Evolutionary conservation across 2,888 invertebrate species (phyloP).

Genomic region (Coelopa pilipes): DNA sequence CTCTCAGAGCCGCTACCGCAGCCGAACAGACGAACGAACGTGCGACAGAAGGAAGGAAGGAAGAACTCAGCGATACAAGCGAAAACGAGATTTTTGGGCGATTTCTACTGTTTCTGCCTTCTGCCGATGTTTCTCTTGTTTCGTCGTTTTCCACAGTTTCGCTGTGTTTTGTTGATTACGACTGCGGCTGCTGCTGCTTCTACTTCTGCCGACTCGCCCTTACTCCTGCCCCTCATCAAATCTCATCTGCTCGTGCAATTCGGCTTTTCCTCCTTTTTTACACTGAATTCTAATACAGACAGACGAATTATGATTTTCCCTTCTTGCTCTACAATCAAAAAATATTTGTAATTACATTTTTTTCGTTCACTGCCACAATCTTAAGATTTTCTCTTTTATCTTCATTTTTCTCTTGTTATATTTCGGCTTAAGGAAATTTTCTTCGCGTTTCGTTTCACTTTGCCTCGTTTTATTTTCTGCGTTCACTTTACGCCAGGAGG

Average conservation of each 20-base stretch:
- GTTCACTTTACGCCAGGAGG: slow-evolving; percentile 8
- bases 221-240: not conserved
- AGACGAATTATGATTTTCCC: slow-evolving; percentile 21
- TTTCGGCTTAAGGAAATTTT: not conserved
- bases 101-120: slow-evolving; percentile 55
- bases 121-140: slow-evolving; percentile 34
- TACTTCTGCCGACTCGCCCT: slow-evolving; percentile 33
- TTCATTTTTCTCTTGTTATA: not conserved
- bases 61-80: slow-evolving; percentile 33
- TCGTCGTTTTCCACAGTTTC: slow-evolving; percentile 25
- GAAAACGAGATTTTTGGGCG: slow-evolving; percentile 55
- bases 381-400: not conserved
- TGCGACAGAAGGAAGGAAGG: slow-evolving; percentile 10
- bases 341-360: no score
- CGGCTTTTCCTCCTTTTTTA: slow-evolving; percentile 32
- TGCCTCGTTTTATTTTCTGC: not conserved
- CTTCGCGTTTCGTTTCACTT: not conserved
- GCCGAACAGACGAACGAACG: not conserved
- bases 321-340: not conserved
- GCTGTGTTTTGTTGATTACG: slow-evolving; percentile 14
- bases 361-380: no score
- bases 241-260: not conserved
- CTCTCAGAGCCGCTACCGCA: not conserved
- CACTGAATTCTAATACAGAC: slow-evolving; percentile 34
- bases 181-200: slow-evolving; percentile 26